These are phyloP conservation scores for Drosophila funebris DNA, from an alignment of 1,140 invertebrate species.

Conservation along the genomic window DNA sequence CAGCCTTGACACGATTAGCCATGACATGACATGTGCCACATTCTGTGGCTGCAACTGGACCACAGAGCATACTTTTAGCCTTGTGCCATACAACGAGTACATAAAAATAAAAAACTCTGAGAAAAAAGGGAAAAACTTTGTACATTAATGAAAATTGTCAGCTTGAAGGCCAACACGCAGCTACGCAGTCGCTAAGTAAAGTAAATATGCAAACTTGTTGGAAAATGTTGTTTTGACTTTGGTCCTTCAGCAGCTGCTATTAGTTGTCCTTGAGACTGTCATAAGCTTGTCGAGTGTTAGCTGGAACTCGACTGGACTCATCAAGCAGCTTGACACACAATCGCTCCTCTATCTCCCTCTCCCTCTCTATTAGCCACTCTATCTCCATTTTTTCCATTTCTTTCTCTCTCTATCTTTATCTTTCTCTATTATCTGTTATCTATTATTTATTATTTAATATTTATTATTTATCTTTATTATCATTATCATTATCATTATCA, in stretches of 20 bases:
- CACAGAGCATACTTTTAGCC: conserved; percentile 8
- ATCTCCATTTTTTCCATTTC: too few relatives aligned
- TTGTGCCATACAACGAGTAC: not conserved
- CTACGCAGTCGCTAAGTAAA: not conserved
- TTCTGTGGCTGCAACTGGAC: conserved; percentile 22
- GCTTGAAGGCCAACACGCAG: conserved; percentile 21
- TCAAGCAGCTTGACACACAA: too few relatives aligned
- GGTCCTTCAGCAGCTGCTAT: not conserved
- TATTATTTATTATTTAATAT: too few relatives aligned
- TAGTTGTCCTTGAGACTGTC: conserved; percentile 34
- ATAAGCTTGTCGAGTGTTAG: conserved; percentile 18
- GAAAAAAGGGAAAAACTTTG: conserved; percentile 9
- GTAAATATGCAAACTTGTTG: not conserved
- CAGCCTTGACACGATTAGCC: conserved; percentile 74
- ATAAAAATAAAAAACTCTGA: not conserved
- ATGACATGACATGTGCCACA: conserved; percentile 43
- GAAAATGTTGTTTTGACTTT: not conserved
- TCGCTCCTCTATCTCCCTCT: too few relatives aligned
- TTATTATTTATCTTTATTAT: too few relatives aligned
- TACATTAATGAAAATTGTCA: conserved; percentile 38
- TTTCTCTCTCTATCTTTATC: not conserved
- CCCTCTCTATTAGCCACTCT: too few relatives aligned
- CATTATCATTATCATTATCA: too few relatives aligned
- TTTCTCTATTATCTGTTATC: too few relatives aligned
- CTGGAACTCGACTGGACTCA: too few relatives aligned